Base-by-base conservation (phyloP, 2,113 vertebrate species). In the Trochalopteron elliotii region DNA sequence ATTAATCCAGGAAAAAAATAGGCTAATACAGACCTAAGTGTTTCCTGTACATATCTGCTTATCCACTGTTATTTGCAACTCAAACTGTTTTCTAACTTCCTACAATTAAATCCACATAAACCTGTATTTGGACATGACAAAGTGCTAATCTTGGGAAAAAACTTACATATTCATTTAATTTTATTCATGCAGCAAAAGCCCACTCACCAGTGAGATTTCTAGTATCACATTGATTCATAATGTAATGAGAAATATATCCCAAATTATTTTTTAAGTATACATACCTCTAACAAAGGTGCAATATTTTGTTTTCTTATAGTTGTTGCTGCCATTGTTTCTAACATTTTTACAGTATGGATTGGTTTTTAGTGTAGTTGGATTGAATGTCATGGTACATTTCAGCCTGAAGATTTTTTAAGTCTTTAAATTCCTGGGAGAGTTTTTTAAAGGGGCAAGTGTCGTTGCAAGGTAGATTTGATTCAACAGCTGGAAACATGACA, bases 371-470 rank as follows among this genome's bases (percentile, higher is more conserved):
- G 24, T 82, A 39, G 35, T 56, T 84, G 39, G 39, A 67, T 69
- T 85, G 61, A 64, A 90, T 80, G 45, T 49, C 55, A 76, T 2
- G 44, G 16, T n/a, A 5, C n/a, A 56, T 72, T 90, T 85, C 75
- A 83, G 57, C 11, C n/a, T 85, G 67, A 86, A 61, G 31, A 17
- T 77, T 88, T 84, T 91, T 88, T 44, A 79, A 61, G 33, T n/a
- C 37, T 80, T 80, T 64, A 69, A 67, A 89, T 65, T 88, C 63
- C 76, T 67, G 21, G n/a, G 42, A 64, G 81, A 80, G 22, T 12
- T 81, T 94, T 92, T 92, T 65, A 76, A 92, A 74, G 64, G 59
- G 50, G 21, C 24, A 77, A 70, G 24, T 91, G 55, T 76, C 88
- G 76, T 61, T 56, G 78, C 27, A 68, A 93, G 14, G 55, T 79